phyloP scores from a whole-genome alignment of 2,888 invertebrate species.

The Tanytarsus gracilentus region DNA sequence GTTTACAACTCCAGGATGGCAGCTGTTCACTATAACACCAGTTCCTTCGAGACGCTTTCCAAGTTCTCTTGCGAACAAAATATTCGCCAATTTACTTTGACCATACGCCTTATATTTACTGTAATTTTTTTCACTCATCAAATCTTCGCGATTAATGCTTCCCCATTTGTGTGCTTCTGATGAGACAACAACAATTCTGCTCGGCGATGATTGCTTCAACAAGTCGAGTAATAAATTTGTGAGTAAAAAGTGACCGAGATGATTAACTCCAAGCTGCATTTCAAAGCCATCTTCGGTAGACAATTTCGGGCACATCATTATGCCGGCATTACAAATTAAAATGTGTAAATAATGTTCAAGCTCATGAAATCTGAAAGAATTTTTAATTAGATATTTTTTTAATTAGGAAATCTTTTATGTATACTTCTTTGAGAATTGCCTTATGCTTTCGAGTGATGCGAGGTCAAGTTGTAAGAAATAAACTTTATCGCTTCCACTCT shows the following conservation, averaged over 20 bases:
- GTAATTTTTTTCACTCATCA: conserved; percentile 57
- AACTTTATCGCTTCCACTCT: conserved; percentile 59
- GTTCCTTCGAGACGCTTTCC: conserved; percentile 56
- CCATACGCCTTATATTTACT: conserved; percentile 59
- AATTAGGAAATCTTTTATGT: too few species aligned
- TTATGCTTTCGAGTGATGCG: conserved; percentile 59
- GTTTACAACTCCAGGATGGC: conserved; percentile 60
- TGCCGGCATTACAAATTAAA: conserved; percentile 73
- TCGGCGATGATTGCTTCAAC: conserved; percentile 58
- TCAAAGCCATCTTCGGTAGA: conserved; percentile 71
- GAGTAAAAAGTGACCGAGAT: conserved; percentile 71
- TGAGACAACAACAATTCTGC: conserved; percentile 63
- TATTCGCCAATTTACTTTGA: conserved; percentile 73
- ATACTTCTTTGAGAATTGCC: conserved; percentile 53
- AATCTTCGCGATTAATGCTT: conserved; percentile 56
- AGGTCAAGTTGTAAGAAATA: conserved; percentile 70
- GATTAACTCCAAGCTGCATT: conserved; percentile 71
- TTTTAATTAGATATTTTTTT: too few species aligned
- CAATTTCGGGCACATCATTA: conserved; percentile 60
- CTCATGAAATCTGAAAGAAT: too few species aligned
- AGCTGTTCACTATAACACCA: conserved; percentile 61
- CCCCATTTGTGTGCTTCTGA: conserved; percentile 57
- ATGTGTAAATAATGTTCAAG: conserved; percentile 58
- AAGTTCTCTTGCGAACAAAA: conserved; percentile 64
- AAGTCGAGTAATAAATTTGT: conserved; percentile 63